A percentile compares a stretch with the other conserved stretches of the same genome.
Evolutionary conservation across 2,113 vertebrate species (phyloP).

Genomic region (Amphiprion ocellaris): DNA sequence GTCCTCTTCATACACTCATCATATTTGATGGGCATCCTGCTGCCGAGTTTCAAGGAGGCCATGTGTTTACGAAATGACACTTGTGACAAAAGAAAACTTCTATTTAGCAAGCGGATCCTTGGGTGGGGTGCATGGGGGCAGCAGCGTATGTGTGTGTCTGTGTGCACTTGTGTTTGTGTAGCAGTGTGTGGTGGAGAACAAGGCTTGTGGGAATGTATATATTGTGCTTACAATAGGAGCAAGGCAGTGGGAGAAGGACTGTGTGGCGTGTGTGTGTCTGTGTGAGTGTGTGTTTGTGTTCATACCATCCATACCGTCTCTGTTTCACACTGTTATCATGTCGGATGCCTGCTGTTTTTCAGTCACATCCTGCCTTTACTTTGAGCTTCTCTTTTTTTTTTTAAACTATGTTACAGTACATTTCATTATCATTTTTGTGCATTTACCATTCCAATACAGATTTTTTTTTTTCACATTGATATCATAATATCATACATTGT

Average conservation of each 20-base stretch:
- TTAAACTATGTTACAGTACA: conserved; percentile 73
- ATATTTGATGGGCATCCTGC: conserved; percentile 85
- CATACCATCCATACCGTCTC: conserved; percentile 60
- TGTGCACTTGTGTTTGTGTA: conserved; percentile 30
- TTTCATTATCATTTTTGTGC: conserved; percentile 76
- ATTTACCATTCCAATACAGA: conserved; percentile 74
- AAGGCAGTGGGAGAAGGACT: conserved; percentile 40
- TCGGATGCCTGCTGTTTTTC: conserved; percentile 79
- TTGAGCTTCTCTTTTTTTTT: conserved; percentile 86
- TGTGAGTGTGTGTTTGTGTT: conserved; percentile 84
- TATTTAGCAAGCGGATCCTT: conserved; percentile 89
- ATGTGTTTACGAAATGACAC: conserved; percentile 85
- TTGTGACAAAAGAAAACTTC: conserved; percentile 87
- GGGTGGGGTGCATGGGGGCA: conserved; percentile 62
- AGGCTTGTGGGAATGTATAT: conserved; percentile 35
- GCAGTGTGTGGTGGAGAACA: conserved; percentile 45
- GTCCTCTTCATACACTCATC: conserved; percentile 81
- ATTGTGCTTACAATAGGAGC: conserved; percentile 35
- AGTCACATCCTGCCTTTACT: conserved; percentile 83
- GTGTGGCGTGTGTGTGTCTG: conserved; percentile 63
- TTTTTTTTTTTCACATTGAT: conserved; percentile 70
- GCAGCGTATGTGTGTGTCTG: conserved; percentile 50
- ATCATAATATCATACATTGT: conserved; percentile 74
- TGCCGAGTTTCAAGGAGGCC: conserved; percentile 89
- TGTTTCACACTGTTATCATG: conserved; percentile 61